Evolutionary conservation across 2,797 vertebrate genomes (phyloP), one percentile per base, ranked within the genome.

Genomic region (Arctocebus calabarensis): DNA sequence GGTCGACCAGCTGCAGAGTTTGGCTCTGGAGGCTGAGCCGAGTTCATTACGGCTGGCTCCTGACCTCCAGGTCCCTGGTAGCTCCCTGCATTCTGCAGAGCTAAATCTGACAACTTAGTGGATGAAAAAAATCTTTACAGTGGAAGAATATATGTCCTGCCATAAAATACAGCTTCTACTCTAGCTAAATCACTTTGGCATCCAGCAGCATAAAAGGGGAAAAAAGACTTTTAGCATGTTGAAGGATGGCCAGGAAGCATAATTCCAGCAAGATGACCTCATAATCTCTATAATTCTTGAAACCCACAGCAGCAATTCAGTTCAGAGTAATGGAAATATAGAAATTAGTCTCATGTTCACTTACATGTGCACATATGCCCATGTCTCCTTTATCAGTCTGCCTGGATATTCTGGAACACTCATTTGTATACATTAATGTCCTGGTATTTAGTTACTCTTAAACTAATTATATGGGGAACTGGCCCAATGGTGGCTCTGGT

Each of bases 301-400:
- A 95, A 90, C 48, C 12, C 23, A 55, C 2, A 79, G 55, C 68
- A 93, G 34, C 16, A 62, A 75, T 92, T 96, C 34, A 59, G 22
- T 83, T 77, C 82, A 82, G 89, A 94, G 0, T 83, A 78, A 73
- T 43, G 91, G 70, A 91, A 86, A 89, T 85, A 70, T 52, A 81
- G 75, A 96, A 97, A 97, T 77, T 82, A 29, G 87, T 66, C 5
- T 57, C 64, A 48, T 32, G 40, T 74, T 90, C 48, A n/a, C 34
- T 62, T 83, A 78, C 3, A 37, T 17, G 57, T 29, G 40, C 23
- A 29, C 13, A 52, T 27, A 85, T n/a, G n/a, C 37, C 64, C 86
- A 25, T 27, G 5, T 62, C 66, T 81, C 92, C 87, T 89, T 84
- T 90, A 91, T 94, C 82, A 81, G 55, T 45, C 64, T 62, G 14